A percentile compares a stretch with the other conserved stretches of the same genome.
phyloP scores from a whole-genome alignment of 2,113 vertebrate species.

The Myiozetetes cayanensis region DNA sequence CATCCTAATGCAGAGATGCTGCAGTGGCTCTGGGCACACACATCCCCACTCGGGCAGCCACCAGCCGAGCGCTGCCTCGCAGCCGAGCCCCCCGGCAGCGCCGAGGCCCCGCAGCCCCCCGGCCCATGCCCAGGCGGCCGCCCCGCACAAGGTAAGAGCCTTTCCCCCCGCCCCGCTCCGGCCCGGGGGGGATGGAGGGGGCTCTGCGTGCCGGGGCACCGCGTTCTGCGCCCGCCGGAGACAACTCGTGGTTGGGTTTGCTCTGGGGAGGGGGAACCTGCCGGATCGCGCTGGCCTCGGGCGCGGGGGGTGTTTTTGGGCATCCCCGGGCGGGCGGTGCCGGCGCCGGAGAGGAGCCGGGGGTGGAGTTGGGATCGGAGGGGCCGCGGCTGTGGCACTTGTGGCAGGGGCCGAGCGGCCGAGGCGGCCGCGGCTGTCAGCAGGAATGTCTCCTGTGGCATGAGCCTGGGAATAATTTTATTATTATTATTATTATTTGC shows the following conservation, averaged over 20 bases:
- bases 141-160: slow-evolving; percentile 55
- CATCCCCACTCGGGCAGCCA: slow-evolving; percentile 58
- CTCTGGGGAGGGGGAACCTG: neutral
- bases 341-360: neutral
- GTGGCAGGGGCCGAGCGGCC: neutral
- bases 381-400: neutral
- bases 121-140: neutral
- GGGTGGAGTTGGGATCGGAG: neutral
- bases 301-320: neutral
- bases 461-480: neutral
- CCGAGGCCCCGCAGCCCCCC: neutral
- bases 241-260: neutral
- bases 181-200: fast-evolving
- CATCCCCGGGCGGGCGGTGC: neutral
- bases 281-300: neutral
- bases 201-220: neutral
- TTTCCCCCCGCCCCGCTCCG: neutral
- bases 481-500: no score
- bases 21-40: slow-evolving; percentile 75
- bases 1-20: slow-evolving; percentile 83
- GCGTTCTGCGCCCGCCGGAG: neutral
- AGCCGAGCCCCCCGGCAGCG: neutral
- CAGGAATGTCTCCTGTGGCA: neutral
- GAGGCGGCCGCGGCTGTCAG: neutral
- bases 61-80: slow-evolving; percentile 19